A percentile compares a stretch with the other conserved stretches of the same genome.
These are phyloP conservation scores for Emydura subglobosa DNA, from an alignment of 2,113 vertebrate species.

Conservation along the genomic window DNA sequence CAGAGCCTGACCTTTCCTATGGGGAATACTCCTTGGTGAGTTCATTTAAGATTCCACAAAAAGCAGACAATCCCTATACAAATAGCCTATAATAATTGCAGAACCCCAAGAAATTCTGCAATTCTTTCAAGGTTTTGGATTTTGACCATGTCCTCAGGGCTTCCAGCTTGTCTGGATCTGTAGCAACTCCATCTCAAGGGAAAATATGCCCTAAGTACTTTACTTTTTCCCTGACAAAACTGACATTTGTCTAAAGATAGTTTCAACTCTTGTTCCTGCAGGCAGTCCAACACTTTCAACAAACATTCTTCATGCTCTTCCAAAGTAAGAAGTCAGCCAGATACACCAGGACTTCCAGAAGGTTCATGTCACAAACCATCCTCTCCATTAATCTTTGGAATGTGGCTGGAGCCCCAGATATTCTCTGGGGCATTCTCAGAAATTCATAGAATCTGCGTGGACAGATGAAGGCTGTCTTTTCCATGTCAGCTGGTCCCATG, in stretches of 20 bases:
- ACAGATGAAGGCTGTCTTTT: constrained; percentile 30
- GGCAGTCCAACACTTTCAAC: neutral
- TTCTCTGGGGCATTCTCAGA: neutral
- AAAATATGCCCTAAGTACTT: no score
- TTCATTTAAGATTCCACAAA: neutral
- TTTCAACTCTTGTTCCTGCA: no score
- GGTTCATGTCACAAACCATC: neutral
- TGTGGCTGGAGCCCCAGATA: constrained; percentile 1
- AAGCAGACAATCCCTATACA: neutral
- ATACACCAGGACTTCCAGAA: neutral
- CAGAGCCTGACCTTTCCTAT: neutral
- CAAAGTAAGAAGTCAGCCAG: neutral
- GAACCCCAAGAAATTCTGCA: neutral
- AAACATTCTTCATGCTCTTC: constrained; percentile 6
- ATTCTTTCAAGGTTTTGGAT: neutral
- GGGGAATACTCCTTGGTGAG: neutral
- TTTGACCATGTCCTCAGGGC: neutral
- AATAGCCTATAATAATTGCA: neutral
- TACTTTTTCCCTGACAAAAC: no score
- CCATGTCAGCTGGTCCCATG: neutral
- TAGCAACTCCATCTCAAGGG: no score
- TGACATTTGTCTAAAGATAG: no score
- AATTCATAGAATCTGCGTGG: constrained; percentile 21
- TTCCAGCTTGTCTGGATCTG: neutral
- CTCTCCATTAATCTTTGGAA: constrained; percentile 19